Evolutionary conservation across 53 echinoderm and acorn worm genomes (phyloP), one percentile per base, ranked within the genome.

Genomic region (Holothuria scabra): DNA sequence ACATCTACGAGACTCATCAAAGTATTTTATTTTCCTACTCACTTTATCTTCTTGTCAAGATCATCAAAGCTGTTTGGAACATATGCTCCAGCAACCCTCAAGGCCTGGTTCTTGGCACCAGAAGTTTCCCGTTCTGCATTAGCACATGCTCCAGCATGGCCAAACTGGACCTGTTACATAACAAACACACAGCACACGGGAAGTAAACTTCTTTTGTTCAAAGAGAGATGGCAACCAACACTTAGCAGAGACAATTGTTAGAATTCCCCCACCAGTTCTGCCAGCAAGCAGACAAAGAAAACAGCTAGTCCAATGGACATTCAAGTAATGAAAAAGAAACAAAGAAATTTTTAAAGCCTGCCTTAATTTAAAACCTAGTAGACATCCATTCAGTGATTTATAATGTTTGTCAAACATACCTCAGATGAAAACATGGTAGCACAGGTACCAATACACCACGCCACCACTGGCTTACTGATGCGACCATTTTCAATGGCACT

Each of bases 381-480:
- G 6, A 63, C 63, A 16, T 63, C 12, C 64, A 28, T 30, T 63
- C 24, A 8, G 8, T 63, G 12, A 8, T 6, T 14, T 63, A 8
- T 19, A 28, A 23, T 28, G 12, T 29, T 23, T 8, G 9, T 41
- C 46, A 25, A 18, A 16, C 87, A 71, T 83, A 90, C 95, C 90
- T 97, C 97, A 21, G 97, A 94, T 1, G 94, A 56, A 80, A 97
- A 97, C 97, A 97, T 97, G 30, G 94, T 92, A 12, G 94, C 88
- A 60, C 97, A 97, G 10, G 97, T 97, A 20, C 97, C 97, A 28
- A 97, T 97, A 28, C 97, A 97, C 97, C 97, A 97, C 19, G 97
- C 94, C 48, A 94, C 97, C 31, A 97, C 66, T 8, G 97, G 97
- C 56, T 97, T 97, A 55, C 84, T 78, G 61, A 97, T 88, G 69